Evolutionary conservation across 2,113 vertebrate genomes (phyloP).

Genomic region (Cariama cristata): DNA sequence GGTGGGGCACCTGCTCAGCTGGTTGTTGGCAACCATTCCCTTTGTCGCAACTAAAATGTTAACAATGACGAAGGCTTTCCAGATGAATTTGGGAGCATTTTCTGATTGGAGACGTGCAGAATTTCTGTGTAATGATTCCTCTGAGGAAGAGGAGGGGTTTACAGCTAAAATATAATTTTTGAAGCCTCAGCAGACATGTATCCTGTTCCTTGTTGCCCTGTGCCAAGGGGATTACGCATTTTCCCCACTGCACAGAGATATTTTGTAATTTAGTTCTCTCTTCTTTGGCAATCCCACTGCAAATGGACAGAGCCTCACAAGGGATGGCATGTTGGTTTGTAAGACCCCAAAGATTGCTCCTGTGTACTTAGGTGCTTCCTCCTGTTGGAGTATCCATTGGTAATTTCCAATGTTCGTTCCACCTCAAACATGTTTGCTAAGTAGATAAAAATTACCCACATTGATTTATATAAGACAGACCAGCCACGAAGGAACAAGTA

Average conservation of each 20-base stretch:
- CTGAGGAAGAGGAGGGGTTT: neutral
- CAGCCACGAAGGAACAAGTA: neutral
- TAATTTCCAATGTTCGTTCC: neutral
- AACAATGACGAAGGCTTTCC: neutral
- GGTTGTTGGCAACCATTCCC: neutral
- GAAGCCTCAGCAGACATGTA: neutral
- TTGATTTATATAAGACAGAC: neutral
- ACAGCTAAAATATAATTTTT: neutral
- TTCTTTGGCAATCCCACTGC: neutral
- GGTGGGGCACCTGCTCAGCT: neutral
- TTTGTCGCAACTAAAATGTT: neutral
- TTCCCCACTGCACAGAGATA: neutral
- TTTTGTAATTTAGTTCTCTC: neutral
- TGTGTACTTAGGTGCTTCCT: neutral
- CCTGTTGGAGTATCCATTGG: neutral
- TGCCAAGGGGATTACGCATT: neutral
- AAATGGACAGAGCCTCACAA: neutral
- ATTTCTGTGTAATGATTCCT: neutral
- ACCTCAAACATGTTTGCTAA: neutral
- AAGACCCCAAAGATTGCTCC: neutral
- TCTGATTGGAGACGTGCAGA: neutral
- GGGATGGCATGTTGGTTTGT: neutral
- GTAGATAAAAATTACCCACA: neutral
- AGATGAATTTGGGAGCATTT: neutral
- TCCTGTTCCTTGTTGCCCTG: neutral